Conservation (phyloP, 2,113 vertebrate species). For the Actinemys pallida region DNA sequence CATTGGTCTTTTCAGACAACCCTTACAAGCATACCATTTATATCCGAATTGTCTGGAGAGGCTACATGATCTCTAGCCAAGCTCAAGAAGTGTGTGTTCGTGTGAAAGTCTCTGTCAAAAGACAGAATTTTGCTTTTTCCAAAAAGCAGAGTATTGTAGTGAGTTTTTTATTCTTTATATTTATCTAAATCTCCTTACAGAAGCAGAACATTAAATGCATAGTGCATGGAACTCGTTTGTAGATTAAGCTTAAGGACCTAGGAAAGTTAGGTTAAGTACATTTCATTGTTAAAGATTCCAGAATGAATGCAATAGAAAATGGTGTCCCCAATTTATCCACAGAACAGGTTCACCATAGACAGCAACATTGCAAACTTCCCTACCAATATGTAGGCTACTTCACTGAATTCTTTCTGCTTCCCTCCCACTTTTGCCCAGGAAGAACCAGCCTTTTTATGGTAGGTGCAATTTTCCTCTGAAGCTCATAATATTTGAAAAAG, state of each 20-base stretch:
- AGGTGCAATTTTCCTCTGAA: not conserved
- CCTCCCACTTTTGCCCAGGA: not conserved
- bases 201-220: not conserved
- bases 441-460: not conserved
- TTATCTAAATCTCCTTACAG: not conserved
- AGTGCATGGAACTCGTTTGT: not conserved
- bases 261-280: too few relatives aligned
- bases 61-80: not conserved
- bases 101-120: not conserved
- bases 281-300: too few relatives aligned
- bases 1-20: not conserved
- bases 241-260: not conserved
- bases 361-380: not conserved
- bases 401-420: not conserved
- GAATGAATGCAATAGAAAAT: not conserved
- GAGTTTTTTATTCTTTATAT: not conserved
- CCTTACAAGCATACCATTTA: not conserved
- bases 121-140: not conserved
- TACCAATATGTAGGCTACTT: rapidly evolving
- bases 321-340: not conserved
- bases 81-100: not conserved
- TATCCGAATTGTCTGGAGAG: not conserved
- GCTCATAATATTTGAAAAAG: not conserved
- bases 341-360: not conserved
- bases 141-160: not conserved